A percentile compares a stretch with the other conserved stretches of the same genome.
Evolutionary conservation across 1,140 invertebrate species (phyloP).

Genomic region (Mizuhopecten yessoensis): DNA sequence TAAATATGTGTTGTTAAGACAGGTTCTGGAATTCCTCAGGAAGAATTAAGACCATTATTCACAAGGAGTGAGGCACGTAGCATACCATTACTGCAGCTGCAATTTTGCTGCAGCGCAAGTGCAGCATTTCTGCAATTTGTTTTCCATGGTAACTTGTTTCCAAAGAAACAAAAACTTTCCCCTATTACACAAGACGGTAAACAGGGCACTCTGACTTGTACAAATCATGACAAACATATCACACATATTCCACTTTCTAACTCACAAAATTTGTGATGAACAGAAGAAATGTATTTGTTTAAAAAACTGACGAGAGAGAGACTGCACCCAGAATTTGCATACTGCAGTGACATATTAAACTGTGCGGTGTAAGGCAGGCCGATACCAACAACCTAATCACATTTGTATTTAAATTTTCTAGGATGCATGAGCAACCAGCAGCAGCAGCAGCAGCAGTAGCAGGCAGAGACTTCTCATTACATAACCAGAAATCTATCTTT

Average conservation of each 20-base stretch:
- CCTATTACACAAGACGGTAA: slow-evolving; percentile 27
- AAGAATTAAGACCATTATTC: slow-evolving; percentile 39
- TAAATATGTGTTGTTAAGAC: slow-evolving; percentile 28
- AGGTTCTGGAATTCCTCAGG: slow-evolving; percentile 30
- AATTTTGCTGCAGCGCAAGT: slow-evolving; percentile 32
- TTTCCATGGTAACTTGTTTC: slow-evolving; percentile 38
- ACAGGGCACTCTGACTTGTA: not conserved
- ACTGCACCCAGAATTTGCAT: slow-evolving; percentile 22
- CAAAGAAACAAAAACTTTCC: slow-evolving; percentile 29
- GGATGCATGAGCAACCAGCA: slow-evolving; percentile 21
- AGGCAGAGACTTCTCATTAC: not conserved
- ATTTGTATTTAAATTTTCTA: slow-evolving; percentile 36
- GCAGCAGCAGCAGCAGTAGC: not conserved
- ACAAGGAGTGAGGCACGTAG: slow-evolving; percentile 30
- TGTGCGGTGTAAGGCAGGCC: slow-evolving; percentile 16
- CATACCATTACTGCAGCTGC: slow-evolving; percentile 30
- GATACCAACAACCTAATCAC: slow-evolving; percentile 26
- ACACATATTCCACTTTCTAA: slow-evolving; percentile 11
- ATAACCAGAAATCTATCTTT: slow-evolving; percentile 35
- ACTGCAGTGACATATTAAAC: slow-evolving; percentile 34
- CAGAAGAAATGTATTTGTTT: not conserved
- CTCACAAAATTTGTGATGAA: not conserved
- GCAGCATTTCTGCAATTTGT: slow-evolving; percentile 33
- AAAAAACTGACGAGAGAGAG: slow-evolving; percentile 10
- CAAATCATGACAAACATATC: slow-evolving; percentile 26